Conservation (phyloP, 2,797 vertebrate species). For the Gadopsis bispinosus region DNA sequence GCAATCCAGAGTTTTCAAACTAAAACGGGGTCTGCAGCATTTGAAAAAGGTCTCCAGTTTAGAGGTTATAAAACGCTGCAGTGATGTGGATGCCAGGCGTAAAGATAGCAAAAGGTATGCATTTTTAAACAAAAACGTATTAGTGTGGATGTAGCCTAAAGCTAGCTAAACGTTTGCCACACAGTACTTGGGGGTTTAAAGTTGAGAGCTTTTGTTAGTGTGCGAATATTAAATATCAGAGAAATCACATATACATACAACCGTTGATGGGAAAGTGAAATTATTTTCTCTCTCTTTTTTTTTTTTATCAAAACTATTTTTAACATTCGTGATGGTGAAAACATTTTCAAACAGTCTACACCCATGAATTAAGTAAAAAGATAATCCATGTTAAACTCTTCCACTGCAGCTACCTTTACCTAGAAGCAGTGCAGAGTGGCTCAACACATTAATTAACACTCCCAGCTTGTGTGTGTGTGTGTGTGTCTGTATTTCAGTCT, state of each 20-base stretch:
- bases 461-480: constrained; percentile 13
- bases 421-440: constrained; percentile 26
- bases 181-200: not conserved
- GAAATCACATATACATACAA: not conserved
- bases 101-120: too few relatives aligned
- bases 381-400: constrained; percentile 33
- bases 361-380: constrained; percentile 30
- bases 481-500: constrained; percentile 26
- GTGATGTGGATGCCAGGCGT: too few relatives aligned
- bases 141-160: not conserved
- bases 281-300: not conserved
- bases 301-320: not conserved
- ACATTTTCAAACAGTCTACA: constrained; percentile 20
- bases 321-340: constrained; percentile 13
- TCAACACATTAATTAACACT: constrained; percentile 66
- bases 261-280: not conserved
- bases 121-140: too few relatives aligned
- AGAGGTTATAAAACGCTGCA: too few relatives aligned
- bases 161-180: not conserved
- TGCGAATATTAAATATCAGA: not conserved
- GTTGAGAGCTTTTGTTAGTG: too few relatives aligned
- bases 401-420: constrained; percentile 41
- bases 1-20: too few relatives aligned
- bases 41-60: too few relatives aligned
- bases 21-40: too few relatives aligned